Base-by-base conservation (phyloP, 2,113 vertebrate genomes). In the Pseudorhombus dupliciocellatus region DNA sequence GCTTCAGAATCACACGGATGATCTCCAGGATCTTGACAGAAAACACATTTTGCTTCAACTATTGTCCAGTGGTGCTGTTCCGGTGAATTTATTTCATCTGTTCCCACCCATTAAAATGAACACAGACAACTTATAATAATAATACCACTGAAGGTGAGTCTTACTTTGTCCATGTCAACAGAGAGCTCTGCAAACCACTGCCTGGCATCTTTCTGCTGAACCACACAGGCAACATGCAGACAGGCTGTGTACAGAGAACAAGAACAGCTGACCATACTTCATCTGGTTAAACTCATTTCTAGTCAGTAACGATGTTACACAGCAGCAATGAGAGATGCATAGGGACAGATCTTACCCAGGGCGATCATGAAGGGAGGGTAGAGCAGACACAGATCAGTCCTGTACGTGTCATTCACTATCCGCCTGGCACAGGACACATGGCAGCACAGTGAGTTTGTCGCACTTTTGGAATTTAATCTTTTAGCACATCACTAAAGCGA, bases 301-400 rank as follows among this genome's bases (percentile, higher is more conserved):
- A 48, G 70, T 59, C 73, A 37, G 10, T 80, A 56, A 78, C 34
- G 25, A 37, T 18, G 57, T 85, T 79, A 80, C 24, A 48, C 0
- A 22, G 34, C 44, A 22, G 22, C 5, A 28, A 52, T 50, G 28
- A 80, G 22, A 63, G 55, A 81, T 7, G 52, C 54, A 66, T 0
- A 25, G 21, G 21, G 67, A 37, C 42, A 42, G 55, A 50, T 84
- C 94, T 93, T 94, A 99, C 98, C 98, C 81, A 99, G 93, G 80
- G 98, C 97, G 78, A 98, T 98, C 97, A 98, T 99, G 86, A 99
- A 99, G 75, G 98, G 98, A 88, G 98, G 98, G 87, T 99, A 99
- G 85, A 99, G 96, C 73, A 99, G 94, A 88, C 97, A 99, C 77
- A 99, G 96, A 90, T 99, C 98, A 70, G 98, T 99, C 90, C 98